Conservation (phyloP, 2,113 vertebrate genomes). For the Colossoma macropomum region DNA sequence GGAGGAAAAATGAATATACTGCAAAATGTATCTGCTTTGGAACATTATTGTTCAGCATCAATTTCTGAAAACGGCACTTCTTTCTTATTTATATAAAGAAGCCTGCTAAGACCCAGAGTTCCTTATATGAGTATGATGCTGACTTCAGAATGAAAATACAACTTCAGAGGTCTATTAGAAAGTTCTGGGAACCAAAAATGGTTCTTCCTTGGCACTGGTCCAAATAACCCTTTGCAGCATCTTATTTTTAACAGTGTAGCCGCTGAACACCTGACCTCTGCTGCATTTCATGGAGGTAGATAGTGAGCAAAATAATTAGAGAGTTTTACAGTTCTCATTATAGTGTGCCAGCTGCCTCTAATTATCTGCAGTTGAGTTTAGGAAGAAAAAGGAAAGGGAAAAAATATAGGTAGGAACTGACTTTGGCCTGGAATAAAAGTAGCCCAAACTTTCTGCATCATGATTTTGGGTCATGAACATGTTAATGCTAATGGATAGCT, state of each 20-base stretch:
- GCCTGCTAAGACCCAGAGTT: too few relatives aligned
- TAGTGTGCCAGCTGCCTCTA: neutral
- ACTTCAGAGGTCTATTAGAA: neutral
- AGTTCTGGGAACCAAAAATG: neutral
- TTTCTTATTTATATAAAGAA: too few relatives aligned
- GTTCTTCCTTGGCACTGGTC: neutral
- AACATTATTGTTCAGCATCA: too few relatives aligned
- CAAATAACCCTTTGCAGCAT: neutral
- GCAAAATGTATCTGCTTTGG: too few relatives aligned
- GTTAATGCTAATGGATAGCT: neutral
- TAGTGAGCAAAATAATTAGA: neutral
- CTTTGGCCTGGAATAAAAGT: neutral
- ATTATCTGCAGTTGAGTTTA: slow-evolving; percentile 9
- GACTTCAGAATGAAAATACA: too few relatives aligned
- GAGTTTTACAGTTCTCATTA: slow-evolving; percentile 6
- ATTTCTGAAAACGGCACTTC: too few relatives aligned
- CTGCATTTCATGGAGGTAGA: neutral
- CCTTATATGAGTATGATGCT: too few relatives aligned
- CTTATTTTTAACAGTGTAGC: neutral
- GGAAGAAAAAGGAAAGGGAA: neutral
- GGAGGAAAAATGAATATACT: too few relatives aligned
- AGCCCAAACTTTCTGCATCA: neutral
- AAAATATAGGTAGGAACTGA: neutral
- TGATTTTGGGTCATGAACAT: neutral
- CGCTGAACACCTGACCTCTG: neutral